Evolutionary conservation across 2,888 invertebrate species (phyloP), one percentile per base, ranked within the genome.

Genomic region (Eristalinus sepulchralis): DNA sequence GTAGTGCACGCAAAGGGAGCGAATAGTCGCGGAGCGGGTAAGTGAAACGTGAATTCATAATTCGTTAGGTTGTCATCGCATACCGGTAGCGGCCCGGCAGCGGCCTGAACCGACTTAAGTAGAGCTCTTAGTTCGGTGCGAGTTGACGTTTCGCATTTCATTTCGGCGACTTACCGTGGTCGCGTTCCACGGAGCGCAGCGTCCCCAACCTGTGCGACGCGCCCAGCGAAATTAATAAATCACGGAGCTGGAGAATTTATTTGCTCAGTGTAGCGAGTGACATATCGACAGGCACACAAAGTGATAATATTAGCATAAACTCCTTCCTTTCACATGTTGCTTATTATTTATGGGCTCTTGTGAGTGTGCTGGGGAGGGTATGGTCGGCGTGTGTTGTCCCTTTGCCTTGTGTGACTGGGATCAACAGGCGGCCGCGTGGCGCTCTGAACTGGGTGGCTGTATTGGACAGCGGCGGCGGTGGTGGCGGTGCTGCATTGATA

Each of bases 261-360:
- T 85, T 85, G 85, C 77, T 78, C 85, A 85, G 77, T 68, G 81
- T 78, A 85, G 68, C 85, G 77, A 89, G 89, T 90, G 90, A 90
- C 90, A 90, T 89, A 89, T 83, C 90, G 92, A 92, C 91, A 91
- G 92, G 91, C 92, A 90, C 91, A 92, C 92, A 91, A 91, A 91
- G 91, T 92, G 91, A 92, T 92, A 92, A 92, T 91, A 91, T 92
- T 92, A 92, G 91, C 91, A 91, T 92, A 91, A 91, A 91, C 90
- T 90, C 89, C 89, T 88, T 86, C 83, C 86, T 83, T 86, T 83
- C 86, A 83, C 78, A 86, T 83, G 67, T 79, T 75, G 62, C 73
- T 57, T 83, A 86, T 83, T 83, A 86, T 86, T 86, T 86, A 86
- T 86, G 71, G 22, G 59, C 68, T 68, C 66, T 57, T 53, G 68